Base-by-base conservation (phyloP, 2,888 invertebrate species). In the Deilephila elpenor region DNA sequence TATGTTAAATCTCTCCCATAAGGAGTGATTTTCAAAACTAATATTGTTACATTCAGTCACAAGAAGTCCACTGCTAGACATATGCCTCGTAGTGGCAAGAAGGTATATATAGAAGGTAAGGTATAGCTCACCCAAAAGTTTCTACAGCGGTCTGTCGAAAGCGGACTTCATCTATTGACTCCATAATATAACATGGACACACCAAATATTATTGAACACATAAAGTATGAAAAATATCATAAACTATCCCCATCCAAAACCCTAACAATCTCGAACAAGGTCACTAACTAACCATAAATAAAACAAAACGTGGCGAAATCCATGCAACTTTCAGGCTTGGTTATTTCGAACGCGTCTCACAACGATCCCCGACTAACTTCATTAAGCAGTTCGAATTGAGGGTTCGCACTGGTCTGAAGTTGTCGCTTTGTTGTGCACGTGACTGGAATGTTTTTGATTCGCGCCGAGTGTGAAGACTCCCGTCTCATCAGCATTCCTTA, bases 381-480 rank as follows among this genome's bases (percentile, higher is more conserved):
- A 89, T 88, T 84, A 86, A 81, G 80, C 85, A 85, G 82, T 83
- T 82, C 75, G 77, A 81, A 78, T 79, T 74, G 80, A 81, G 82
- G 79, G 79, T 77, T 79, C 82, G 79, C 75, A 77, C 79, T 81
- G 76, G 81, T 76, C 79, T 80, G 81, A 81, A 84, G 83, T 85
- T 85, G 82, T 82, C 83, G 85, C 84, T 82, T 83, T 82, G 79
- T 78, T 76, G 71, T 73, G 79, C 76, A 83, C 87, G 87, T 87
- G 87, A 84, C 82, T 51, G 73, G 87, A 86, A 87, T 87, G 75
- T 80, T 80, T 76, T 80, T 80, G 77, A 82, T 78, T 78, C 74
- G 76, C 75, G 5, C 32, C 34, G 56, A 20, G 78, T 79, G 81
- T 78, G 78, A 82, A 84, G 79, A 84, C 80, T 81, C 74, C 73